A percentile compares a stretch with the other conserved stretches of the same genome.
Conservation (phyloP, 2,888 invertebrate species). For the Microdon myrmicae region DNA sequence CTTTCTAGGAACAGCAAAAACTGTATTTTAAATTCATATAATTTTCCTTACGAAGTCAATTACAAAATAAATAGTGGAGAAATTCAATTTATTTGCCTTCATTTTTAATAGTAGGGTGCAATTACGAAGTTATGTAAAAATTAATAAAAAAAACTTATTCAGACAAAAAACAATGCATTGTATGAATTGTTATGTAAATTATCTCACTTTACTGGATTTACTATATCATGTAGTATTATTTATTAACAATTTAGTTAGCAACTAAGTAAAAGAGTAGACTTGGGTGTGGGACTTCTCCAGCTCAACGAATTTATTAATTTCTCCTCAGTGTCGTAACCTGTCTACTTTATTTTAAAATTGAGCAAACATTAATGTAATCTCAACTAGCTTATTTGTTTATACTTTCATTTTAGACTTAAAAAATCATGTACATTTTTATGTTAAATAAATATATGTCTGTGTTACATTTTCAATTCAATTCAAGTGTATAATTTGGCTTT, state of each 20-base stretch:
- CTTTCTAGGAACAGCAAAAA: slow-evolving; percentile 13
- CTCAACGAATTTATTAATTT: slow-evolving; percentile 36
- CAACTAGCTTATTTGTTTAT: neutral
- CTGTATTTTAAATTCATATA: slow-evolving; percentile 2
- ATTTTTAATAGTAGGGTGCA: slow-evolving; percentile 28
- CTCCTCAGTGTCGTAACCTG: neutral
- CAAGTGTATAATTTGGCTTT: no score
- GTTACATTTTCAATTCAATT: no score
- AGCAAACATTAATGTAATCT: slow-evolving; percentile 10
- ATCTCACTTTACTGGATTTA: slow-evolving; percentile 9
- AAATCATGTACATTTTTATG: neutral
- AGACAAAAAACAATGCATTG: neutral
- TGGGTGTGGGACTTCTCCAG: slow-evolving; percentile 12
- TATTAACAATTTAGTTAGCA: slow-evolving; percentile 19
- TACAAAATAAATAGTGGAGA: neutral
- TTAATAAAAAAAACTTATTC: neutral
- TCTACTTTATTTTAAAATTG: slow-evolving; percentile 1
- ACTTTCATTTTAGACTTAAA: slow-evolving; percentile 11
- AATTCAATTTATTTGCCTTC: slow-evolving; percentile 21
- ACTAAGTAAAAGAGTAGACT: slow-evolving; percentile 1
- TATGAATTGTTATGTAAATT: slow-evolving; percentile 3
- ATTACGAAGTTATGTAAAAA: slow-evolving; percentile 19
- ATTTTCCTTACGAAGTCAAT: slow-evolving; percentile 24
- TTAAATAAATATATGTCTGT: no score
- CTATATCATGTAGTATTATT: slow-evolving; percentile 26